Evolutionary conservation across 2,888 invertebrate genomes (phyloP).

Genomic region (Hylaea fasciaria): DNA sequence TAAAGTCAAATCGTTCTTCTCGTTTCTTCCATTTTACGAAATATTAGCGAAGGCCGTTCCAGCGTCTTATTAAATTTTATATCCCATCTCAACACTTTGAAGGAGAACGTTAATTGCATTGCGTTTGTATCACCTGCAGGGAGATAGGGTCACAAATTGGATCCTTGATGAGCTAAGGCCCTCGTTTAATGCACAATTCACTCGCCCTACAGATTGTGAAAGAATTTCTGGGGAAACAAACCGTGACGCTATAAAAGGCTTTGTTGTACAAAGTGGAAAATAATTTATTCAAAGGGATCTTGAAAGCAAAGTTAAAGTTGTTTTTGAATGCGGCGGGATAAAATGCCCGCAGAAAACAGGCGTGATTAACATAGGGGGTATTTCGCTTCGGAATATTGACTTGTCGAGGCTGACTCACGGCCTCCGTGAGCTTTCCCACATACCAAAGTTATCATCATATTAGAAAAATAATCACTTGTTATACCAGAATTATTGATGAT

Average conservation of each 20-base stretch:
- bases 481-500: no score
- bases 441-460: no score
- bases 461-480: no score
- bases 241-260: constrained; percentile 38
- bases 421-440: no score
- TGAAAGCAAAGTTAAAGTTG: constrained; percentile 13
- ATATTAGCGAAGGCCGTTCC: constrained; percentile 26
- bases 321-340: constrained; percentile 4
- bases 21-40: not conserved
- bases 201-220: constrained; percentile 51
- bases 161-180: constrained; percentile 77
- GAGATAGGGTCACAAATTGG: constrained; percentile 70
- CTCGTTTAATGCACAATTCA: constrained; percentile 72
- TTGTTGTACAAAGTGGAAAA: constrained; percentile 18
- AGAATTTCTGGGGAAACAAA: constrained; percentile 44
- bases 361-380: not conserved
- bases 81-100: constrained; percentile 47
- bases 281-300: constrained; percentile 35
- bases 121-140: constrained; percentile 80
- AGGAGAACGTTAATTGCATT: constrained; percentile 75
- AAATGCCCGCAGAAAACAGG: not conserved
- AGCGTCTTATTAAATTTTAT: constrained; percentile 28
- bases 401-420: not conserved
- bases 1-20: not conserved
- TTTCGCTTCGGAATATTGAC: not conserved